Percentiles rank a stretch among this genome's conserved stretches.
Evolutionary conservation across 2,113 vertebrate genomes (phyloP).

Genomic region (Indicator maculatus): DNA sequence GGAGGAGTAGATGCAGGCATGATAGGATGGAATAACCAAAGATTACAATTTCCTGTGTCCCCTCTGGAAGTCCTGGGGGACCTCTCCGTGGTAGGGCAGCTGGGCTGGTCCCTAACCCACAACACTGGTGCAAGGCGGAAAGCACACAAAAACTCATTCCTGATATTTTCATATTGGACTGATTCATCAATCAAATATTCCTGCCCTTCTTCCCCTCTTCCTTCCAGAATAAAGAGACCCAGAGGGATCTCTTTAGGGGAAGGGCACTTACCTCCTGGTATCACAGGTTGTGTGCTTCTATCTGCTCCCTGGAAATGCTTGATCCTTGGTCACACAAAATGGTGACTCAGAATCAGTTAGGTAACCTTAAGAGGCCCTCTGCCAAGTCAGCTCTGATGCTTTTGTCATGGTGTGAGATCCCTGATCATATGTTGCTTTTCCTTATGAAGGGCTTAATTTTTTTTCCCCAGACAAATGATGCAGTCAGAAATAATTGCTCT

Average conservation of each 20-base stretch:
- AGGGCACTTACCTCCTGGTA: background rate
- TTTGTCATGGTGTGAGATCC: background rate
- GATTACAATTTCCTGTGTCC: no score
- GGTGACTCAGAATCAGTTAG: background rate
- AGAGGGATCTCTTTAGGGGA: background rate
- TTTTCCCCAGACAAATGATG: background rate
- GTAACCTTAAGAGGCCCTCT: background rate
- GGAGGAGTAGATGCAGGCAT: no score
- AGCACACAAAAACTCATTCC: background rate
- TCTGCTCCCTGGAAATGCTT: background rate
- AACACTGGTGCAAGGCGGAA: background rate
- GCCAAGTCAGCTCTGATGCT: background rate
- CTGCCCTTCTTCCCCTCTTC: accelerated
- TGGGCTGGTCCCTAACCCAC: no score
- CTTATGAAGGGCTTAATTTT: background rate
- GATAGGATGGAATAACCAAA: no score
- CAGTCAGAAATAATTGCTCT: background rate
- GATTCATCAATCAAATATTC: background rate
- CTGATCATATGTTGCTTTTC: background rate
- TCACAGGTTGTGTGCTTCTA: background rate
- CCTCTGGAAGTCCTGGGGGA: no score
- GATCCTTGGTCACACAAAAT: background rate
- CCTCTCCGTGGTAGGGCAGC: no score
- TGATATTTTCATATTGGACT: background rate
- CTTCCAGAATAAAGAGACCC: background rate